Evolutionary conservation across 2,888 invertebrate species (phyloP), one percentile per base, ranked within the genome.

Genomic region (Leuctra nigra): DNA sequence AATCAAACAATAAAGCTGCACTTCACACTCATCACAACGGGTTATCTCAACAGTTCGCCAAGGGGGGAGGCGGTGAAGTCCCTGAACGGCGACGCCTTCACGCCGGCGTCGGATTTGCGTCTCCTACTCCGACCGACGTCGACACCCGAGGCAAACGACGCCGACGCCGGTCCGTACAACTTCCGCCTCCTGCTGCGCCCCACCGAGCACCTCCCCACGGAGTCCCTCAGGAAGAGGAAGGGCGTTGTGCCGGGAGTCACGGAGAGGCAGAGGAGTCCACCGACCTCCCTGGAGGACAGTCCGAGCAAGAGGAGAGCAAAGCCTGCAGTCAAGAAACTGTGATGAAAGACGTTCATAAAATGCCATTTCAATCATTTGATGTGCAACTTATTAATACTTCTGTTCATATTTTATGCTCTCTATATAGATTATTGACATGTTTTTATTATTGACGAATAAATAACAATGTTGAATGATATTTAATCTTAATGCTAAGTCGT

Each of bases 201-300:
- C 0, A 83, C 84, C 1, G 72, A 81, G 56, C 74, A 75, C 59
- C 79, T 83, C 1, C 84, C 85, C 0, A 86, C 85, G 0, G 84
- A 85, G 62, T 84, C 84, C 44, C 71, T 85, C 53, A 74, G 84
- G 20, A 83, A 83, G 66, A 73, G 82, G 16, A 82, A 82, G 69
- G 80, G 79, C 0, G 71, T 55, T n/a, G 71, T 55, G 7, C 14
- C 16, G 3, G 48, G 54, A 11, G 14, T 33, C 13, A 33, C 22
- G n/a, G 56, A 56, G 18, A 50, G 35, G 35, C 9, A 13, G 6
- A 16, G 35, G n/a, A 50, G 20, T 16, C 35, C 33, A 7, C 33
- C 35, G 1, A 16, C 35, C 18, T 16, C 22, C 9, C 9, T 41
- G 1, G 54, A 50, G 11, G 59, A 59, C 38, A 59, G 59, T 36